Conservation (phyloP, 2,888 invertebrate species). For the Hedychridium roseum region DNA sequence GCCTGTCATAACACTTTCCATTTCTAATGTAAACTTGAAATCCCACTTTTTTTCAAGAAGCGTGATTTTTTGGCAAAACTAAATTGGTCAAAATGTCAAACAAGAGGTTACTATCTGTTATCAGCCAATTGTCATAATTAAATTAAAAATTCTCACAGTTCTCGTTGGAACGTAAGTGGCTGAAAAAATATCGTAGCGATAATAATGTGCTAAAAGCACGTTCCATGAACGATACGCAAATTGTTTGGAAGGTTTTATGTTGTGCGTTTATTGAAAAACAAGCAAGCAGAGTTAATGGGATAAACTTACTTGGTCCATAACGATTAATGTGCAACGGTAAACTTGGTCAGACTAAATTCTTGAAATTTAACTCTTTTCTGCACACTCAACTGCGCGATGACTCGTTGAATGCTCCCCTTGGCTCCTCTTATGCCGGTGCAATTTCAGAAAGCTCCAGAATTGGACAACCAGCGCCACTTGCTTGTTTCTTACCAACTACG, state of each 20-base stretch:
- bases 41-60: too few relatives aligned
- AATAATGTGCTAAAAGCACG: neutral
- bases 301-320: slow-evolving; percentile 42
- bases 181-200: neutral
- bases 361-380: slow-evolving; percentile 14
- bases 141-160: neutral
- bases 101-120: neutral
- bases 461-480: slow-evolving; percentile 31
- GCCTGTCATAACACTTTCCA: neutral
- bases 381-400: slow-evolving; percentile 23
- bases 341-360: slow-evolving; percentile 8
- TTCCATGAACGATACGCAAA: neutral
- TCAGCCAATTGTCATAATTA: too few relatives aligned
- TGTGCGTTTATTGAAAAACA: neutral
- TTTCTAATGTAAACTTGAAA: too few relatives aligned
- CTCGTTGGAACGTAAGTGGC: neutral
- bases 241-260: neutral
- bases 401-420: slow-evolving; percentile 26
- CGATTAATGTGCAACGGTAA: slow-evolving; percentile 8
- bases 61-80: too few relatives aligned
- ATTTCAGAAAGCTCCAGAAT: slow-evolving; percentile 49
- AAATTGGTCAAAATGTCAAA: neutral
- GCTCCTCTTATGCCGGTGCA: slow-evolving; percentile 31
- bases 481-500: slow-evolving; percentile 15
- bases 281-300: too few relatives aligned